phyloP scores from a whole-genome alignment of 1,140 invertebrate genomes.

The Drosophila lini region DNA sequence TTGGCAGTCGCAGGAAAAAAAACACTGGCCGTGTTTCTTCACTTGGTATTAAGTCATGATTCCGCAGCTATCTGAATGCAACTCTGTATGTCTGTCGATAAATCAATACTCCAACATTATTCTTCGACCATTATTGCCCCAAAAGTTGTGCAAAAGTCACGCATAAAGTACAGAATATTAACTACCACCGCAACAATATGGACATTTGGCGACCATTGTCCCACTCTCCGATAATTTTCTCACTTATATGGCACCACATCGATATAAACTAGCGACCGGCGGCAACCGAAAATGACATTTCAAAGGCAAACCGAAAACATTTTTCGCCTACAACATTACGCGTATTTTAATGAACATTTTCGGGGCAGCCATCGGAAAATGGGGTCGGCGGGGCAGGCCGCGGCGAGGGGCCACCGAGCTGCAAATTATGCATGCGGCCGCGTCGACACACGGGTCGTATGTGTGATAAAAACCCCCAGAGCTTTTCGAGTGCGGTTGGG shows the following conservation, averaged over 20 bases:
- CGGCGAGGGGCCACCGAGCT: constrained; percentile 1
- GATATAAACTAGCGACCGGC: constrained; percentile 22
- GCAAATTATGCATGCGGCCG: constrained; percentile 68
- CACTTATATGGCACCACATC: constrained; percentile 7
- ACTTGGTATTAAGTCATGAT: constrained; percentile 28
- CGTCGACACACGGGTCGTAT: constrained; percentile 63
- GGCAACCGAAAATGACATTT: constrained; percentile 63
- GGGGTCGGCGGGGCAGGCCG: not conserved
- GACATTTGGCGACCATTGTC: constrained; percentile 23
- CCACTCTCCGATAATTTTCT: not conserved
- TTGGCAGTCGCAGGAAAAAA: constrained; percentile 20
- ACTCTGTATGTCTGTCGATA: constrained; percentile 3
- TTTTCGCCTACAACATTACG: constrained; percentile 71
- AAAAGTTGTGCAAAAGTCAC: constrained; percentile 6
- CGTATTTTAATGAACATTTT: constrained; percentile 73
- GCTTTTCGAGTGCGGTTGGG: constrained; percentile 56
- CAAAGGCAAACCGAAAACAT: constrained; percentile 69
- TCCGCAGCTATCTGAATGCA: constrained; percentile 4
- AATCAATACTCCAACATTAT: constrained; percentile 33
- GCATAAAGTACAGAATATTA: constrained; percentile 32
- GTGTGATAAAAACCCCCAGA: constrained; percentile 70
- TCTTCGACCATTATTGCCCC: constrained; percentile 1
- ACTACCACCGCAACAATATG: constrained; percentile 37
- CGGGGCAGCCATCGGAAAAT: constrained; percentile 9
- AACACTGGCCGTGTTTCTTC: constrained; percentile 51